A percentile compares a stretch with the other conserved stretches of the same genome.
Evolutionary conservation across 2,113 vertebrate genomes (phyloP).

Genomic region (Tragelaphus scriptus): DNA sequence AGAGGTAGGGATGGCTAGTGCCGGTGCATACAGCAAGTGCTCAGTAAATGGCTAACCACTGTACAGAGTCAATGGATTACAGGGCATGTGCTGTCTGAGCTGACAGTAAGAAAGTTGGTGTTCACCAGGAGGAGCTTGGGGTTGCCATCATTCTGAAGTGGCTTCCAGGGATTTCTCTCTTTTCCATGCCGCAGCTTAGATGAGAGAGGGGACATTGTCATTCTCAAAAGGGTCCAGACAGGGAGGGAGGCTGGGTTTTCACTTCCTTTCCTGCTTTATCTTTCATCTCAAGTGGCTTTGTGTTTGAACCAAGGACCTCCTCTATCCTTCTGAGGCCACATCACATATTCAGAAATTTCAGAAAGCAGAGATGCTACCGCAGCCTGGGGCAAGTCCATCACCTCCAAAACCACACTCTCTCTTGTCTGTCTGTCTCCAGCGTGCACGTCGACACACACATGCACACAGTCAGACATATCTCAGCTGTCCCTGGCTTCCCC

Average conservation of each 20-base stretch:
- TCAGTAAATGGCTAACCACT: neutral
- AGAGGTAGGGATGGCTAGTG: neutral
- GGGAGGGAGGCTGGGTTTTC: neutral
- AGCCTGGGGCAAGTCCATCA: neutral
- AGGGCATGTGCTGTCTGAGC: neutral
- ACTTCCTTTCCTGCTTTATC: neutral
- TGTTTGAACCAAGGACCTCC: neutral
- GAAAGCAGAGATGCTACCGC: neutral
- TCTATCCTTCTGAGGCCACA: neutral
- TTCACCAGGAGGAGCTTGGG: neutral
- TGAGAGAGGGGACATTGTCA: neutral
- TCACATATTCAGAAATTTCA: neutral
- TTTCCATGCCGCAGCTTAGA: neutral
- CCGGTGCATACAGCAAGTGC: neutral
- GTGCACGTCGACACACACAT: fast-evolving
- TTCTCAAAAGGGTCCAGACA: neutral
- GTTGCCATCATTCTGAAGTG: neutral
- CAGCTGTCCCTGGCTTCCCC: neutral
- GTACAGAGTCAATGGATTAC: neutral
- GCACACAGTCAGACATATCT: neutral
- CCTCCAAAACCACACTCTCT: neutral
- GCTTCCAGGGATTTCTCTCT: neutral
- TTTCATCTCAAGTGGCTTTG: neutral
- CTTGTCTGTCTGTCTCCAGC: neutral
- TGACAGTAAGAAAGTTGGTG: neutral